Conservation (phyloP, 2,113 vertebrate species). For the Axis porcinus region DNA sequence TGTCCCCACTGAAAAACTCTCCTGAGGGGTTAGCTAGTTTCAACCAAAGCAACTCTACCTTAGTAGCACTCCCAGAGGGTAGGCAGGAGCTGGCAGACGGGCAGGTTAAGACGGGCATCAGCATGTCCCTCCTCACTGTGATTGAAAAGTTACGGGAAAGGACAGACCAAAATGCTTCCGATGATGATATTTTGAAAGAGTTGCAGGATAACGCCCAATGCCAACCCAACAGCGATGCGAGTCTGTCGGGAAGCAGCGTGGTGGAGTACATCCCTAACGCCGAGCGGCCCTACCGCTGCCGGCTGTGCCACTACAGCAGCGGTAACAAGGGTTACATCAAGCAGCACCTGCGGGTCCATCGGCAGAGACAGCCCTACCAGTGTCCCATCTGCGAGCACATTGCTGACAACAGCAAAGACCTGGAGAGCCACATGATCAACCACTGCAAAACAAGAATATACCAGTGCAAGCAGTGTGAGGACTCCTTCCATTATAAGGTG, state of each 20-base stretch:
- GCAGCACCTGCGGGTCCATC: slow-evolving; percentile 94
- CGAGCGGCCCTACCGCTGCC: slow-evolving; percentile 92
- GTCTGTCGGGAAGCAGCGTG: slow-evolving; percentile 76
- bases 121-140: slow-evolving; percentile 94
- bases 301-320: slow-evolving; percentile 94
- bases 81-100: slow-evolving; percentile 83
- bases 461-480: slow-evolving; percentile 91
- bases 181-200: slow-evolving; percentile 96
- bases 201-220: slow-evolving; percentile 94
- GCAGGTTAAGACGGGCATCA: slow-evolving; percentile 94
- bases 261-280: slow-evolving; percentile 90
- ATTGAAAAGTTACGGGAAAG: slow-evolving; percentile 95
- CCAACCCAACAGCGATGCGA: slow-evolving; percentile 72
- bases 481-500: slow-evolving; percentile 97
- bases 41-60: slow-evolving; percentile 77
- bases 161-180: slow-evolving; percentile 95
- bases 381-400: slow-evolving; percentile 98
- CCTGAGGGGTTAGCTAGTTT: slow-evolving; percentile 71
- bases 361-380: slow-evolving; percentile 94
- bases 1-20: slow-evolving; percentile 74
- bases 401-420: slow-evolving; percentile 89
- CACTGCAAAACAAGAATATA: slow-evolving; percentile 94
- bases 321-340: slow-evolving; percentile 98
- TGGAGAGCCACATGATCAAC: slow-evolving; percentile 96
- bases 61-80: slow-evolving; percentile 82